These are phyloP conservation scores for Halcyon smyrnensis DNA, from an alignment of 2,797 vertebrate genomes.

Conservation along the genomic window DNA sequence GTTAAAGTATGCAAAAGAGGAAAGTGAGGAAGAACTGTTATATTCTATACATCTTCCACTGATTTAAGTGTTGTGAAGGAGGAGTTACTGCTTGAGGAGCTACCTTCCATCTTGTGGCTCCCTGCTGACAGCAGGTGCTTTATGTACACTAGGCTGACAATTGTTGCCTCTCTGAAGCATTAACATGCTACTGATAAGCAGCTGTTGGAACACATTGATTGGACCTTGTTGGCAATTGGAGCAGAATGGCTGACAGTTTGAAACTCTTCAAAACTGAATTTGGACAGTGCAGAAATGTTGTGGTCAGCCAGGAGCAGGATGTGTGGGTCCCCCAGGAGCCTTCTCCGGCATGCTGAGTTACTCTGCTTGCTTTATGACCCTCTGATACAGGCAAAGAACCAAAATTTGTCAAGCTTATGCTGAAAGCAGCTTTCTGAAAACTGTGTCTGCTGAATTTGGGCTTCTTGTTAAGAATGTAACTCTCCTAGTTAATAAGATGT, in stretches of 20 bases:
- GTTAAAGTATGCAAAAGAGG: neutral
- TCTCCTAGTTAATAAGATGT: neutral
- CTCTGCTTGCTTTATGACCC: neutral
- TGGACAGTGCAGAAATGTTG: conserved; percentile 1
- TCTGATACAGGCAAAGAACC: neutral
- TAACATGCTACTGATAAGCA: conserved; percentile 47
- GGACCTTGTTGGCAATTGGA: neutral
- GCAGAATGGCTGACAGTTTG: conserved; percentile 36
- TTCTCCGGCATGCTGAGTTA: neutral
- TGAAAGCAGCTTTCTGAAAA: neutral
- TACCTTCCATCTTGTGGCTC: neutral
- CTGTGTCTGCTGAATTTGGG: neutral
- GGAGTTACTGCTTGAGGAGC: neutral
- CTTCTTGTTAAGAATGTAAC: neutral
- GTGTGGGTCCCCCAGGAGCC: neutral
- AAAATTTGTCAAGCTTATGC: neutral
- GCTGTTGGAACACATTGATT: conserved; percentile 11
- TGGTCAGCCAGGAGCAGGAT: conserved; percentile 12
- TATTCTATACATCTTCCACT: neutral
- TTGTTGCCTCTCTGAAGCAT: conserved; percentile 33
- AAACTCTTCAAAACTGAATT: neutral
- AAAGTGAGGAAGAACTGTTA: neutral
- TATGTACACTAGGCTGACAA: conserved; percentile 25
- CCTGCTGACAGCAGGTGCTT: conserved; percentile 64
- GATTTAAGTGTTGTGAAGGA: conserved; percentile 3